Evolutionary conservation across 1,140 invertebrate species (phyloP), one percentile per base, ranked within the genome.

Genomic region (Temnothorax longispinosus): DNA sequence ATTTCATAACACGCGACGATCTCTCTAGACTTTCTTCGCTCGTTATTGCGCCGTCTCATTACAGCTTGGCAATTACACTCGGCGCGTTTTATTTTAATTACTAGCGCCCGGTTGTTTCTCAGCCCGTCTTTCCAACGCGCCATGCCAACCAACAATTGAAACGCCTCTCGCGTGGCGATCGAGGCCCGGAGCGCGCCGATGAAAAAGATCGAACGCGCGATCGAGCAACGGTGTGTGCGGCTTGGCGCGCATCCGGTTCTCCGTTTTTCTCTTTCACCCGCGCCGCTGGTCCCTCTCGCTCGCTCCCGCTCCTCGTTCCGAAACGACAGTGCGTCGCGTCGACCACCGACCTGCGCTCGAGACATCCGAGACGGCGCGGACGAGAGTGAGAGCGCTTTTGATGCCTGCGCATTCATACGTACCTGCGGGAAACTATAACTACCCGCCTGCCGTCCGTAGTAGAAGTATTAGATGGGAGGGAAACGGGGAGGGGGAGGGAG

Each of bases 391-490:
- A 90, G 72, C 84, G 71, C 10, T 62, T 50, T 65, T 56, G 87
- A 80, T 77, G 65, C 52, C 60, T 72, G 69, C 86, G 77, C 77
- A 89, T 90, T 89, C 88, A 78, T 87, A 72, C 62, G 58, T 90
- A 89, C 78, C 85, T 89, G 80, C 86, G 80, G 69, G 88, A 87
- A 90, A 89, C 88, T 89, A 88, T 80, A 85, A 89, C 85, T 88
- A 89, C 82, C 82, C 75, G 52, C 65, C 35, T 65, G 64, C 21
- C 32, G 47, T 56, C 18, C 11, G 38, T 72, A 32, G 78, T 87
- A 90, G 90, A 91, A 90, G 90, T 85, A 86, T 86, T 90, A 88
- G 82, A 81, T 44, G 62, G 74, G 65, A 35, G 62, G 7, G 50
- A 41, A 32, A 41, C 41, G 72, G 27, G n/a, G 11, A 21, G 5